These are phyloP conservation scores for Vanacampus margaritifer DNA, from an alignment of 2,113 vertebrate genomes.

Conservation along the genomic window DNA sequence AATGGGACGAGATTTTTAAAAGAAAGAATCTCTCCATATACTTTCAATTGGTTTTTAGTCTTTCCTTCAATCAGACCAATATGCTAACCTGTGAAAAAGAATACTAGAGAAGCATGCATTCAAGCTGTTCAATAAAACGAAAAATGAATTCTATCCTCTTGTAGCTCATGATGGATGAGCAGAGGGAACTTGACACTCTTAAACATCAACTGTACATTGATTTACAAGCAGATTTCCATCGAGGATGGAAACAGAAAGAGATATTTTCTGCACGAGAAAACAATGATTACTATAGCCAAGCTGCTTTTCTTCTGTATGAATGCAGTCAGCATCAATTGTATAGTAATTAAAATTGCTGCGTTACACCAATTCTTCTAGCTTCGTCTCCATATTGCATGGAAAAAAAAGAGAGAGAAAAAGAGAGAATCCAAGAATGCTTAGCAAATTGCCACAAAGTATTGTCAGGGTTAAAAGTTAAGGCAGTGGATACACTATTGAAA, in stretches of 20 bases:
- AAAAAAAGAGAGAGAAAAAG: conserved; percentile 24
- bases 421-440: conserved; percentile 39
- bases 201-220: conserved; percentile 54
- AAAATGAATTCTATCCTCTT: conserved; percentile 47
- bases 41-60: conserved; percentile 50
- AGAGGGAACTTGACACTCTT: conserved; percentile 63
- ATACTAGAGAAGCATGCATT: conserved; percentile 35
- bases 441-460: conserved; percentile 66
- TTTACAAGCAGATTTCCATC: conserved; percentile 56
- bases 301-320: neutral
- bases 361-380: conserved; percentile 37
- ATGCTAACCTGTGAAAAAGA: conserved; percentile 47
- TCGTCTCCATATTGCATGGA: neutral
- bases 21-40: conserved; percentile 33
- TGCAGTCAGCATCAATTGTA: too few species aligned
- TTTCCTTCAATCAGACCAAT: conserved; percentile 27
- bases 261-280: conserved; percentile 61
- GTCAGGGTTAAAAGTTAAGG: conserved; percentile 75
- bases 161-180: conserved; percentile 51
- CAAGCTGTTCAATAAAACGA: conserved; percentile 47
- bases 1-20: conserved; percentile 17
- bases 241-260: conserved; percentile 19
- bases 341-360: conserved; percentile 12
- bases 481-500: conserved; percentile 58
- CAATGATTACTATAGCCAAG: conserved; percentile 11